Evolutionary conservation across 2,797 vertebrate genomes (phyloP).

Genomic region (Hemitrygon akajei): DNA sequence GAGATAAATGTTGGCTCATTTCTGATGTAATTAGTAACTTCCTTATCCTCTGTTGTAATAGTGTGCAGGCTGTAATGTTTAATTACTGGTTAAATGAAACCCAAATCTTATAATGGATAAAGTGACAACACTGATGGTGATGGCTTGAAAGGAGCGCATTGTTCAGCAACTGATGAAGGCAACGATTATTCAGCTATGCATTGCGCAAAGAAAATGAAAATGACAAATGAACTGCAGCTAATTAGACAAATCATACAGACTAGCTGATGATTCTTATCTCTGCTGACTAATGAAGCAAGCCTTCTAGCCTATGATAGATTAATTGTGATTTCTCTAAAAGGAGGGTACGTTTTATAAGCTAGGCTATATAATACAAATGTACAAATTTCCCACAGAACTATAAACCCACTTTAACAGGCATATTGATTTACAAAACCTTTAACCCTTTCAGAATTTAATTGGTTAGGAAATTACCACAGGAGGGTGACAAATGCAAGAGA

Average conservation of each 20-base stretch:
- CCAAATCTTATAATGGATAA: conserved; percentile 70
- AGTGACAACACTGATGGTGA: conserved; percentile 70
- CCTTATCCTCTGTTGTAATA: conserved; percentile 76
- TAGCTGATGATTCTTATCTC: conserved; percentile 38
- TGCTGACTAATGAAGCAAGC: conserved; percentile 36
- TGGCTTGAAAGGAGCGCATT: conserved; percentile 57
- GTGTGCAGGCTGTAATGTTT: conserved; percentile 85
- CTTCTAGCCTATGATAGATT: conserved; percentile 35
- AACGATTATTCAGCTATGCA: conserved; percentile 61
- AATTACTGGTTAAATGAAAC: conserved; percentile 82
- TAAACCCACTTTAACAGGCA: conserved; percentile 2
- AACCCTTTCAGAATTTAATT: conserved; percentile 28
- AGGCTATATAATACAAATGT: conserved; percentile 16
- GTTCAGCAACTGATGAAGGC: conserved; percentile 64
- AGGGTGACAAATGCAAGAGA: background rate
- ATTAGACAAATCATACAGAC: conserved; percentile 65
- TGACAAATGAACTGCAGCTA: conserved; percentile 67
- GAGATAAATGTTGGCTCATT: conserved; percentile 80
- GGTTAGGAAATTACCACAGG: conserved; percentile 13
- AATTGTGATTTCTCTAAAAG: conserved; percentile 37
- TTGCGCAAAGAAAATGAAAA: conserved; percentile 64
- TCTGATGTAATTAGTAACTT: conserved; percentile 80
- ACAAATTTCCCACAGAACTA: conserved; percentile 34
- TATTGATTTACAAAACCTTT: conserved; percentile 32
- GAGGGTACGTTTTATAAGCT: conserved; percentile 23